Conservation (phyloP, 2,888 invertebrate genomes). For the Eristalis arbustorum region DNA sequence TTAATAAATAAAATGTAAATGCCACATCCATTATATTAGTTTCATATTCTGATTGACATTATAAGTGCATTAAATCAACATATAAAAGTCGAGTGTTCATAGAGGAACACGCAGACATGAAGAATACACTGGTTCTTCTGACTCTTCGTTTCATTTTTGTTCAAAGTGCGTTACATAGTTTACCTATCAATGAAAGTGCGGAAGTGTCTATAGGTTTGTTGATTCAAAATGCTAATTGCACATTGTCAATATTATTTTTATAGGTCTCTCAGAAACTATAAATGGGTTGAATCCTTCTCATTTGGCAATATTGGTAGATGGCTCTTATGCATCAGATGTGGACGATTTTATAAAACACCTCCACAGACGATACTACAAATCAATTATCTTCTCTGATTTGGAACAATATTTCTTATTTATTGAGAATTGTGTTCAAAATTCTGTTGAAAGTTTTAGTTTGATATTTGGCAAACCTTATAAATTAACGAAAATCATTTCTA, state of each 20-base stretch:
- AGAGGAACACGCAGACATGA: neutral
- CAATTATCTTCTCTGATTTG: conserved; percentile 76
- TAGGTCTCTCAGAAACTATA: conserved; percentile 78
- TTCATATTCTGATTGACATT: conserved; percentile 43
- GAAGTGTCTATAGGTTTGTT: neutral
- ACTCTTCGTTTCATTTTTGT: neutral
- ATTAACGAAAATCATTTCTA: conserved; percentile 74
- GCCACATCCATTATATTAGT: conserved; percentile 31
- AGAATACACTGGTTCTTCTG: neutral
- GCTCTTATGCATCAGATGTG: conserved; percentile 73
- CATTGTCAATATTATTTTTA: neutral
- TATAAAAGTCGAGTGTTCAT: neutral
- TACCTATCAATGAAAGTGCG: neutral
- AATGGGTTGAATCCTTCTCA: conserved; percentile 76
- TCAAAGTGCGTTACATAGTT: neutral
- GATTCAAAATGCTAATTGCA: neutral
- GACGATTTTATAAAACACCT: conserved; percentile 77
- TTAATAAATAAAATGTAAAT: conserved; percentile 38
- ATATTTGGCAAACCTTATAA: conserved; percentile 77
- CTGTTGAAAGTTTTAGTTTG: conserved; percentile 78
- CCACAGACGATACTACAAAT: conserved; percentile 76
- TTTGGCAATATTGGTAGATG: conserved; percentile 74
- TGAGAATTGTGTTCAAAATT: conserved; percentile 75
- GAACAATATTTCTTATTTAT: conserved; percentile 77
- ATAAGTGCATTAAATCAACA: conserved; percentile 22